Conservation (phyloP, 2,888 invertebrate genomes). For the Tuberolachnus salignus region DNA sequence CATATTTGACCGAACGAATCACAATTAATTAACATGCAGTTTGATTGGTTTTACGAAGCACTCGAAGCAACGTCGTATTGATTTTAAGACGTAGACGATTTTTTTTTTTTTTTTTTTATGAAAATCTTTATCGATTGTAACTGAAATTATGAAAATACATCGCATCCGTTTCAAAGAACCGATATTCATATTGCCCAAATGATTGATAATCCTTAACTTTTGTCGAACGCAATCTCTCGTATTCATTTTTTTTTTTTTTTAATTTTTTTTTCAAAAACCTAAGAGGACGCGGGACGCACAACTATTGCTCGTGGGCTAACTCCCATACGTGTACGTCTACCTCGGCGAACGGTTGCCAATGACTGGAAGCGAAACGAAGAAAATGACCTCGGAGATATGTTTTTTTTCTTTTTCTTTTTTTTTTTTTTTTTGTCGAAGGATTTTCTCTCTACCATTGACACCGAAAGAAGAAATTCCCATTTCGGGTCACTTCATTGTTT, state of each 20-base stretch:
- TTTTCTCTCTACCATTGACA: slow-evolving; percentile 39
- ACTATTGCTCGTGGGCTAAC: slow-evolving; percentile 15
- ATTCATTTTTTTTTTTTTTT: slow-evolving; percentile 11
- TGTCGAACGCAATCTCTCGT: background rate
- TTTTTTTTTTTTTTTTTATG: too few species aligned
- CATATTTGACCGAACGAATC: too few species aligned
- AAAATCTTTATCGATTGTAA: too few species aligned
- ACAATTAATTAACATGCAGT: too few species aligned
- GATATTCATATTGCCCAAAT: background rate
- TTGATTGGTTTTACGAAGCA: too few species aligned
- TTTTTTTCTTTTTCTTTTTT: background rate
- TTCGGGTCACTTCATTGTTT: slow-evolving; percentile 49
- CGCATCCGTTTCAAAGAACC: too few species aligned
- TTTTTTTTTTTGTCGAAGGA: background rate
- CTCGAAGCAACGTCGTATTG: too few species aligned
- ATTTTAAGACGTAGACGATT: too few species aligned
- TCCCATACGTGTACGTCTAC: slow-evolving; percentile 31
- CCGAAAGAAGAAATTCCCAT: slow-evolving; percentile 51
- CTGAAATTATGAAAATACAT: too few species aligned
- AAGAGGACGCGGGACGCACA: background rate
- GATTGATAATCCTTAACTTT: background rate
- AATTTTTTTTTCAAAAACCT: background rate
- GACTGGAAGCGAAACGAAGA: slow-evolving; percentile 41
- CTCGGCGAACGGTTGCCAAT: slow-evolving; percentile 42
- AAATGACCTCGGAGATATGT: slow-evolving; percentile 31